phyloP scores from a whole-genome alignment of 2,797 vertebrate species.

The Channallabes apus region DNA sequence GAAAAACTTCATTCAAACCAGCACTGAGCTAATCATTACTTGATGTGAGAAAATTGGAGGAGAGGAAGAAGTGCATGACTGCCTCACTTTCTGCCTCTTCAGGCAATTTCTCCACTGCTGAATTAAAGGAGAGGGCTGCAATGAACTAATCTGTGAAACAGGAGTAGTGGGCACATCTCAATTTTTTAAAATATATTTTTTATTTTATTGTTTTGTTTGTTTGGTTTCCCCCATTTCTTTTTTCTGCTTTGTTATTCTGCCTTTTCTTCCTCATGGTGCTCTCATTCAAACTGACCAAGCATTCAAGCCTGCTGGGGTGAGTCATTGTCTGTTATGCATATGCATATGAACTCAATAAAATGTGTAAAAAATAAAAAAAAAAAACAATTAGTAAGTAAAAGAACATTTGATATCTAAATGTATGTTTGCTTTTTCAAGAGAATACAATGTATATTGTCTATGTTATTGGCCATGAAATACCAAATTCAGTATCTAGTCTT shows the following conservation, averaged over 20 bases:
- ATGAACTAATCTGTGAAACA: slow-evolving; percentile 48
- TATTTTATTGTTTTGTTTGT: background rate
- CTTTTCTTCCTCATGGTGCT: slow-evolving; percentile 81
- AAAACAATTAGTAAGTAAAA: slow-evolving; percentile 4
- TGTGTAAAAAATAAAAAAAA: slow-evolving; percentile 23
- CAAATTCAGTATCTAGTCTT: slow-evolving; percentile 73
- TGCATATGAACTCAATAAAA: slow-evolving; percentile 74
- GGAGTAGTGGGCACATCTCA: slow-evolving; percentile 64
- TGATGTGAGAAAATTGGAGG: slow-evolving; percentile 67
- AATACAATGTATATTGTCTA: slow-evolving; percentile 78
- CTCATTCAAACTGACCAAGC: slow-evolving; percentile 88
- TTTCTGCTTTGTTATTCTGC: slow-evolving; percentile 29
- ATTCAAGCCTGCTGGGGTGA: slow-evolving; percentile 74
- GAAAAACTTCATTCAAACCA: slow-evolving; percentile 67
- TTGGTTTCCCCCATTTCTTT: background rate
- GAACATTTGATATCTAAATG: slow-evolving; percentile 36
- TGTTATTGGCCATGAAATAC: slow-evolving; percentile 85
- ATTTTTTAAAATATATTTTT: slow-evolving; percentile 41
- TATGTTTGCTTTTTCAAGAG: slow-evolving; percentile 52
- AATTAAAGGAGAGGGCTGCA: slow-evolving; percentile 54
- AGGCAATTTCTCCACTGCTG: slow-evolving; percentile 19
- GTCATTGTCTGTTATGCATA: slow-evolving; percentile 69
- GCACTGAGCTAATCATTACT: slow-evolving; percentile 84
- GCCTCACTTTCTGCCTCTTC: slow-evolving; percentile 38
- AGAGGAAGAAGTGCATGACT: slow-evolving; percentile 33